Evolutionary conservation across 2,888 invertebrate genomes (phyloP).

Genomic region (Resseliella maxima): DNA sequence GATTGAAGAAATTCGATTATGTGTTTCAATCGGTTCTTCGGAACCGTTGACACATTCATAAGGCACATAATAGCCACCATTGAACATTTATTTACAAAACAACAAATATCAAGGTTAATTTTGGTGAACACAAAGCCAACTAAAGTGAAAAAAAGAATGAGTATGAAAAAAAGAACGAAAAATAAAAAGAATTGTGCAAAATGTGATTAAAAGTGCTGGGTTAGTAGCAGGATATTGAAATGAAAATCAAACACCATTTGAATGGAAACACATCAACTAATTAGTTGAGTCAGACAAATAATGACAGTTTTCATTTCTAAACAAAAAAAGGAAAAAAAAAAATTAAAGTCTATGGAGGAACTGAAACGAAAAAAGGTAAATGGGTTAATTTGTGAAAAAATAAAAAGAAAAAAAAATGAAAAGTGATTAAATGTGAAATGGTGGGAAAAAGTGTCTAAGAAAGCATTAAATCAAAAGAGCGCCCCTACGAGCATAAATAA

Average conservation of each 20-base stretch:
- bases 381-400: neutral
- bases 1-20: slow-evolving; percentile 23
- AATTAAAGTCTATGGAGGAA: neutral
- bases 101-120: neutral
- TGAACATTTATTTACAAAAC: neutral
- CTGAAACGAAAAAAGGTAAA: slow-evolving; percentile 43
- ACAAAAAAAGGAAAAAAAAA: neutral
- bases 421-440: slow-evolving; percentile 9
- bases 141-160: slow-evolving; percentile 34
- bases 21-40: neutral
- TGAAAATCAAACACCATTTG: neutral
- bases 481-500: neutral
- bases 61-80: slow-evolving; percentile 7
- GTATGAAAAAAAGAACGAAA: neutral
- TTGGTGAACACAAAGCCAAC: neutral
- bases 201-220: neutral
- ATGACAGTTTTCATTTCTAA: slow-evolving; percentile 16
- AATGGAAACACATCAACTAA: neutral
- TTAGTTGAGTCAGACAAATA: neutral
- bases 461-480: neutral
- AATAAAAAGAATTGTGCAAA: neutral
- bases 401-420: slow-evolving; percentile 7
- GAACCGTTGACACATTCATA: neutral
- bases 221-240: neutral
- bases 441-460: too few species aligned